phyloP scores from a whole-genome alignment of 2,888 invertebrate genomes.

The Timema podura region DNA sequence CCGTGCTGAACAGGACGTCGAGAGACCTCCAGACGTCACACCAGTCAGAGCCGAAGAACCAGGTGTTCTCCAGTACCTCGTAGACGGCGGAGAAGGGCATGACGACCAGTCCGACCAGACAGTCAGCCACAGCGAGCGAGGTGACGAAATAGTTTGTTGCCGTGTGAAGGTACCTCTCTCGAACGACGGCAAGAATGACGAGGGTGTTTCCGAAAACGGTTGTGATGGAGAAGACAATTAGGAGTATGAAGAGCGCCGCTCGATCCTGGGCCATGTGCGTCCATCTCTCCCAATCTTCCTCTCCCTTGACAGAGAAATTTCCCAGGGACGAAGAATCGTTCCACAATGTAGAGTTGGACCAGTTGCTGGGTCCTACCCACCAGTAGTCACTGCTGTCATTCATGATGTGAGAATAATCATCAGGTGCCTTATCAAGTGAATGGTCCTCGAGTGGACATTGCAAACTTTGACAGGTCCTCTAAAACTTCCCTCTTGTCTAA shows the following conservation, averaged over 20 bases:
- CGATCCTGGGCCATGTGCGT: slow-evolving; percentile 59
- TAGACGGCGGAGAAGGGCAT: slow-evolving; percentile 96
- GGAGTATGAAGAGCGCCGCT: slow-evolving; percentile 70
- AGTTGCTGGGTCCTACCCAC: not conserved
- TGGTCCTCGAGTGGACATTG: no score
- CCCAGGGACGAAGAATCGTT: not conserved
- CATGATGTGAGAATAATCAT: no score
- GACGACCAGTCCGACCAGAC: slow-evolving; percentile 91
- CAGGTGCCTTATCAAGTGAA: no score
- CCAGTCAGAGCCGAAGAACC: slow-evolving; percentile 94
- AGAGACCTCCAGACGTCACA: slow-evolving; percentile 97
- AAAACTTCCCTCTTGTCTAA: no score
- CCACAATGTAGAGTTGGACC: slow-evolving; percentile 2
- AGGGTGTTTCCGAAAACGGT: slow-evolving; percentile 94
- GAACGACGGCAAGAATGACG: slow-evolving; percentile 88
- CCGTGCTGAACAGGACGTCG: slow-evolving; percentile 95
- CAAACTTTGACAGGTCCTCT: no score
- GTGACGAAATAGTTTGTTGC: slow-evolving; percentile 98
- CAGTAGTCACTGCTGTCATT: not conserved
- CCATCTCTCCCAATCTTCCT: slow-evolving; percentile 46
- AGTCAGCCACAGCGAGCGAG: slow-evolving; percentile 93
- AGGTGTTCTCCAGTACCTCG: slow-evolving; percentile 82
- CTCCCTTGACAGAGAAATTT: slow-evolving; percentile 13
- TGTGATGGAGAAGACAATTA: slow-evolving; percentile 82
- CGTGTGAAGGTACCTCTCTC: slow-evolving; percentile 91